phyloP scores from a whole-genome alignment of 2,113 vertebrate species.

The Atlantisia rogersi region DNA sequence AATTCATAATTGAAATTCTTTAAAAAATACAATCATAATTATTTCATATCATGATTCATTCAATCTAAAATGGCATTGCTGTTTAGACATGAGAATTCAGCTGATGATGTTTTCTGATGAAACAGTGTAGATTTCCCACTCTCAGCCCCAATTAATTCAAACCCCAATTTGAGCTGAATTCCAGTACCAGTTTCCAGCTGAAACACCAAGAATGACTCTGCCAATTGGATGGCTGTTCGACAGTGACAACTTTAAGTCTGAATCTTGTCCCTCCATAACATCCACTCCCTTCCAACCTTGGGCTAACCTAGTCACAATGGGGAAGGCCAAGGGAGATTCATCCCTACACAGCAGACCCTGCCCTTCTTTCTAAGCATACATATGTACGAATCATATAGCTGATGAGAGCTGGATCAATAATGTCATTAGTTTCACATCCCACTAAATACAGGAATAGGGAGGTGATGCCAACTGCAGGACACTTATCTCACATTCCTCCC shows the following conservation, averaged over 20 bases:
- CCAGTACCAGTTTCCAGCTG: neutral
- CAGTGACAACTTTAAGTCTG: neutral
- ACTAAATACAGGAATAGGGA: conserved; percentile 71
- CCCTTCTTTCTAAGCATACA: neutral
- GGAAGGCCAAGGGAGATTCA: neutral
- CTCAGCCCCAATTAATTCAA: neutral
- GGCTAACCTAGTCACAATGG: neutral
- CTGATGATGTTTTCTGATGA: neutral
- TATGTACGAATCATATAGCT: neutral
- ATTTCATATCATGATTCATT: neutral
- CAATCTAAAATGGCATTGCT: neutral
- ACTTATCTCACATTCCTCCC: conserved; percentile 76
- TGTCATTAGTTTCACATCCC: conserved; percentile 28
- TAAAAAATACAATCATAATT: neutral
- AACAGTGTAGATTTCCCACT: neutral
- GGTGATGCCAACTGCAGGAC: conserved; percentile 42
- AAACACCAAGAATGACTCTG: neutral
- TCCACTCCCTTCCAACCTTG: neutral
- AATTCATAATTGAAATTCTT: neutral
- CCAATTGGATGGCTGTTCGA: neutral
- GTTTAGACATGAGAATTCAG: neutral
- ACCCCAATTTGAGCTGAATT: neutral
- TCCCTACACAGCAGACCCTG: fast-evolving
- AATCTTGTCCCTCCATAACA: neutral
- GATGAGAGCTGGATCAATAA: conserved; percentile 1